A percentile compares a stretch with the other conserved stretches of the same genome.
phyloP scores from a whole-genome alignment of 2,888 invertebrate genomes.

The Helicoverpa assulta region DNA sequence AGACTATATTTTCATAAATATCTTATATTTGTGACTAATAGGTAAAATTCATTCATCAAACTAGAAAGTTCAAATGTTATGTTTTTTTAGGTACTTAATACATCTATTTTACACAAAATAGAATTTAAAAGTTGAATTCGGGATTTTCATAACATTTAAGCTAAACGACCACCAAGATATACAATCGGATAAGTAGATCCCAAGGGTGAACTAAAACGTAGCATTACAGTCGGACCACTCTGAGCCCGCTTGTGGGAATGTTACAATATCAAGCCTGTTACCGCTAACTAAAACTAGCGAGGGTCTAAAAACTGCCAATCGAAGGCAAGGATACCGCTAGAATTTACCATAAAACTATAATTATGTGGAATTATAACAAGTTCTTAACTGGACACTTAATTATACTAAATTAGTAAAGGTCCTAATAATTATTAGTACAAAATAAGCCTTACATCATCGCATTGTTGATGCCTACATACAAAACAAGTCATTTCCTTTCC shows the following conservation, averaged over 20 bases:
- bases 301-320: conserved; percentile 38
- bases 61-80: conserved; percentile 46
- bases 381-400: conserved; percentile 60
- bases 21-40: conserved; percentile 51
- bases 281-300: conserved; percentile 50
- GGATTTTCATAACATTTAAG: conserved; percentile 22
- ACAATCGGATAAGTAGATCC: conserved; percentile 2
- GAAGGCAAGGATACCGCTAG: conserved; percentile 37
- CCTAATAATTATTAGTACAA: conserved; percentile 56
- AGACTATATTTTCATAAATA: conserved; percentile 55
- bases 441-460: conserved; percentile 53
- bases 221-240: conserved; percentile 12
- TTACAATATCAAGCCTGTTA: conserved; percentile 47
- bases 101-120: conserved; percentile 35
- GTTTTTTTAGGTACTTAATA: conserved; percentile 32
- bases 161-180: conserved; percentile 30
- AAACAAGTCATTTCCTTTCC: conserved; percentile 38
- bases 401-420: conserved; percentile 48
- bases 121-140: conserved; percentile 22
- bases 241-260: conserved; percentile 37
- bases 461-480: conserved; percentile 41
- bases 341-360: conserved; percentile 51
- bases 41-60: conserved; percentile 47
- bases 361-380: conserved; percentile 60
- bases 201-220: conserved; percentile 30